These are phyloP conservation scores for Hypomecis atomaria DNA, from an alignment of 2,888 invertebrate genomes.

Conservation along the genomic window DNA sequence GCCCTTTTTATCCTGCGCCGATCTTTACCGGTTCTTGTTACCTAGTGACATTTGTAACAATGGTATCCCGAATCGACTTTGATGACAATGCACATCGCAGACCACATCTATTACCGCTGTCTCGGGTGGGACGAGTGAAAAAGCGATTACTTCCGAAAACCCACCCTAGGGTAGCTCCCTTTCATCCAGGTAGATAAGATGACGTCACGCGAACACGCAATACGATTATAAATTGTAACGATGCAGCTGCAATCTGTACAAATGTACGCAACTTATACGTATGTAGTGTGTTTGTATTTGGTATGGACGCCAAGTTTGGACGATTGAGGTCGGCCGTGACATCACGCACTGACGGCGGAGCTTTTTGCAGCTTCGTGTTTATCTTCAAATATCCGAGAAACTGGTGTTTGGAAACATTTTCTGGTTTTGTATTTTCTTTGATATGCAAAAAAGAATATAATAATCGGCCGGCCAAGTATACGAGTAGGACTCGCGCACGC, in stretches of 20 bases:
- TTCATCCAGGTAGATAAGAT: slow-evolving; percentile 41
- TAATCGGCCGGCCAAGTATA: background rate
- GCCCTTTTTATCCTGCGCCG: too few species aligned
- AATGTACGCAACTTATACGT: slow-evolving; percentile 3
- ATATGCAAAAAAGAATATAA: background rate
- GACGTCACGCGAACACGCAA: slow-evolving; percentile 42
- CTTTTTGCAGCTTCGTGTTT: slow-evolving; percentile 21
- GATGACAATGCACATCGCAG: slow-evolving; percentile 18
- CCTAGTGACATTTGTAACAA: background rate
- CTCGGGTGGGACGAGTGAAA: slow-evolving; percentile 29
- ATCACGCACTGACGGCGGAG: slow-evolving; percentile 31
- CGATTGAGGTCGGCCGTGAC: slow-evolving; percentile 34
- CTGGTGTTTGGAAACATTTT: background rate
- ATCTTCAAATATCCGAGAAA: slow-evolving; percentile 8
- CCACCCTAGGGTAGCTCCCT: slow-evolving; percentile 38
- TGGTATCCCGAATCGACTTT: slow-evolving; percentile 6
- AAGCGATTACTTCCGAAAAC: slow-evolving; percentile 39
- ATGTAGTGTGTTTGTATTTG: slow-evolving; percentile 10
- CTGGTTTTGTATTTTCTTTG: background rate
- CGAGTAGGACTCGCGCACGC: background rate
- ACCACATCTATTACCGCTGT: slow-evolving; percentile 18
- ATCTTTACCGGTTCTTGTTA: too few species aligned
- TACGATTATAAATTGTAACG: slow-evolving; percentile 13
- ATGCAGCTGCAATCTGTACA: slow-evolving; percentile 29
- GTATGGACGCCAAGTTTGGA: slow-evolving; percentile 23